Conservation (phyloP, 2,113 vertebrate genomes). For the Pelobates fuscus region DNA sequence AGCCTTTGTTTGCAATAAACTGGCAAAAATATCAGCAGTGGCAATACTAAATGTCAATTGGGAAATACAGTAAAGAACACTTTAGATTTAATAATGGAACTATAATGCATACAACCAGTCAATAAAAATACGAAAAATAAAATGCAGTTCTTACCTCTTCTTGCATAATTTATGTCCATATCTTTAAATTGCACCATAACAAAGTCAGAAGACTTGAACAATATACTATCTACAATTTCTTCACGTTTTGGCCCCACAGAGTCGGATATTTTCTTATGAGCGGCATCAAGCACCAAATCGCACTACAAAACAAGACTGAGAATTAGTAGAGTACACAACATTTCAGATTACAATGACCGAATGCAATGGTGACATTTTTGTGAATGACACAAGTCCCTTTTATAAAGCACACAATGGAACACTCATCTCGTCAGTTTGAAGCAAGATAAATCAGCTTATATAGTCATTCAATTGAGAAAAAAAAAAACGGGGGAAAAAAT, state of each 20-base stretch:
- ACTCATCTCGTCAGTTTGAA: too few relatives aligned
- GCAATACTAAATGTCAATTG: too few relatives aligned
- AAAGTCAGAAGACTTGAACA: conserved; percentile 95
- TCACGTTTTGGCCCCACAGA: conserved; percentile 85
- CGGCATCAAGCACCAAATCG: conserved; percentile 95
- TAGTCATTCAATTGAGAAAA: not conserved
- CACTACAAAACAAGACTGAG: conserved; percentile 71
- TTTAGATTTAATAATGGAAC: too few relatives aligned
- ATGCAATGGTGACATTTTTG: too few relatives aligned
- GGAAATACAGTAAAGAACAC: too few relatives aligned
- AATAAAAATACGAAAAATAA: too few relatives aligned
- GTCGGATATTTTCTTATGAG: conserved; percentile 90
- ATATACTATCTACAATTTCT: conserved; percentile 95
- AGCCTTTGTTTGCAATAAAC: too few relatives aligned
- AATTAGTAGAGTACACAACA: not conserved
- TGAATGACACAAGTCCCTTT: not conserved
- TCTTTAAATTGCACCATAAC: conserved; percentile 97
- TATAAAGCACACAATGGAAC: not conserved
- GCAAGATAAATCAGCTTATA: too few relatives aligned
- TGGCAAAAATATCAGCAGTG: too few relatives aligned
- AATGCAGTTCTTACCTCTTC: conserved; percentile 78
- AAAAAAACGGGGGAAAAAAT: not conserved
- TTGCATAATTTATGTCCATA: conserved; percentile 93
- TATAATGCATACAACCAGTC: too few relatives aligned
- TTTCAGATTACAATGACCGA: too few relatives aligned